phyloP scores from a whole-genome alignment of 2,113 vertebrate species.

The mouse (Mus musculus) region DNA sequence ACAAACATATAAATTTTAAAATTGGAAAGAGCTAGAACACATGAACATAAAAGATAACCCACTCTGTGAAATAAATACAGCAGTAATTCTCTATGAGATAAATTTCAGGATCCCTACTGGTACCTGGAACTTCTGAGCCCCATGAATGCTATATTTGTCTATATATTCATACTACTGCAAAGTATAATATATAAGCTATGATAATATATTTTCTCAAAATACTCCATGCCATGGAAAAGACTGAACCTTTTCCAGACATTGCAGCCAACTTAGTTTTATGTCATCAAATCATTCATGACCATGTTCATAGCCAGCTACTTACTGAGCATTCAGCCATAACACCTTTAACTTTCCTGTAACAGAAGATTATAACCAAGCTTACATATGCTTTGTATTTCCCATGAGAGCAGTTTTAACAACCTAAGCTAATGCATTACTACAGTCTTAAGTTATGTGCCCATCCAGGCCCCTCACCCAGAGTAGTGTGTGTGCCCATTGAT shows the following conservation, averaged over 20 bases:
- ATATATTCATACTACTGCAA: neutral
- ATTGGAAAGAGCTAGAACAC: neutral
- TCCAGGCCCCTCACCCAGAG: neutral
- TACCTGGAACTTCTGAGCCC: neutral
- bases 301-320: neutral
- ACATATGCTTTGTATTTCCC: neutral
- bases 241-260: neutral
- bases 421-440: no score
- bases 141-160: neutral
- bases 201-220: neutral
- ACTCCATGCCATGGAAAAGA: neutral
- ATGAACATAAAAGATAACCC: neutral
- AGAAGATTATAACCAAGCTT: neutral
- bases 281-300: no score
- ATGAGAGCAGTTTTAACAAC: neutral
- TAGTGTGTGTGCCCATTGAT: neutral
- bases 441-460: neutral
- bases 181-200: neutral
- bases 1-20: neutral
- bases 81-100: neutral
- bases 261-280: neutral
- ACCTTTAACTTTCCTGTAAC: neutral
- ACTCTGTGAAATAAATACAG: neutral
- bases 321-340: neutral
- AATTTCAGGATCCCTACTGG: neutral